phyloP scores from a whole-genome alignment of 1,140 invertebrate species.

The Diachasma alloeum region DNA sequence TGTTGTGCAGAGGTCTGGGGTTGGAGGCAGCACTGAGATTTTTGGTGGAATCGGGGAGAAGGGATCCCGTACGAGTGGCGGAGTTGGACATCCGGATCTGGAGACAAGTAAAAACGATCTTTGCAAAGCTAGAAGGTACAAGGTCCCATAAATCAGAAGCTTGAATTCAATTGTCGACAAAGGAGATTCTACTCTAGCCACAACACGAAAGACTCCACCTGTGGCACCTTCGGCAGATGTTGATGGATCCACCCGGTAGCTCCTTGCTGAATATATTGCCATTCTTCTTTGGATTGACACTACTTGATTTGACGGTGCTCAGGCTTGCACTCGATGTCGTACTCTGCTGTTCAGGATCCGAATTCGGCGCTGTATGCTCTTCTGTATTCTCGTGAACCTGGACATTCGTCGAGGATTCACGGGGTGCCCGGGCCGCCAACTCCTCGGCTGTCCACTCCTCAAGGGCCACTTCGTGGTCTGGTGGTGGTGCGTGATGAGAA shows the following conservation, averaged over 20 bases:
- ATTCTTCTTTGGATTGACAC: conserved; percentile 57
- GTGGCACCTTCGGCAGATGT: conserved; percentile 71
- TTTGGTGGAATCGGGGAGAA: conserved; percentile 69
- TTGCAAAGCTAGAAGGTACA: no score
- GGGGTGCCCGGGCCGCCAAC: conserved; percentile 52
- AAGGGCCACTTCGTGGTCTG: conserved; percentile 56
- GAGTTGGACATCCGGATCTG: conserved; percentile 61
- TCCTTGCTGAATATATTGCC: conserved; percentile 46
- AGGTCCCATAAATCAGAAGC: no score
- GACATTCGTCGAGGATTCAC: conserved; percentile 35
- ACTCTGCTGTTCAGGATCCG: conserved; percentile 59
- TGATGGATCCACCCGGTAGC: conserved; percentile 65
- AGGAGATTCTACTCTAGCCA: conserved; percentile 3
- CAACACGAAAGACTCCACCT: conserved; percentile 58
- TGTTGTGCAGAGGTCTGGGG: conserved; percentile 68
- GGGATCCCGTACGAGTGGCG: conserved; percentile 57
- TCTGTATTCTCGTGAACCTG: conserved; percentile 42
- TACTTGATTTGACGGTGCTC: conserved; percentile 59
- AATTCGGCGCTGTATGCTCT: conserved; percentile 48
- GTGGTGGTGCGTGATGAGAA: conserved; percentile 62
- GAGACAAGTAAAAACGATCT: neutral
- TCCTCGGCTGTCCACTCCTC: conserved; percentile 74
- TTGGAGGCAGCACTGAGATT: conserved; percentile 79
- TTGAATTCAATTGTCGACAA: no score
- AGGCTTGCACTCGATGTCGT: conserved; percentile 59